These are phyloP conservation scores for Carollia perspicillata DNA, from an alignment of 2,113 vertebrate species.

Conservation along the genomic window DNA sequence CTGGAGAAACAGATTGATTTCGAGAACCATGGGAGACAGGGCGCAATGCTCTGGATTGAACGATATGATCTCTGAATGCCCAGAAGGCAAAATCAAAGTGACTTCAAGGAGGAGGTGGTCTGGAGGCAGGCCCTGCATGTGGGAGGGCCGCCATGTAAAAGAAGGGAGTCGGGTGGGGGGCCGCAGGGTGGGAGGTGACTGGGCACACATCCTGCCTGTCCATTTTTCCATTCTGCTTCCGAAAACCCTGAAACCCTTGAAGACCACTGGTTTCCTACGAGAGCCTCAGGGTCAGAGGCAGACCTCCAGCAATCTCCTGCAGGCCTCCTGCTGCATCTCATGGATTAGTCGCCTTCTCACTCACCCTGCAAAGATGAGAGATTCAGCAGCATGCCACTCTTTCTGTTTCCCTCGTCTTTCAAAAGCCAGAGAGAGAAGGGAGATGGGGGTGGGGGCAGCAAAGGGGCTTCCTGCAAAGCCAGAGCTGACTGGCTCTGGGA, in stretches of 20 bases:
- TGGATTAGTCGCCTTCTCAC: fast-evolving
- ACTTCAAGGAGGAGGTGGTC: neutral
- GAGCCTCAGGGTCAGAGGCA: neutral
- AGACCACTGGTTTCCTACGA: neutral
- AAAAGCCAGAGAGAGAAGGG: neutral
- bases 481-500: slow-evolving; percentile 45
- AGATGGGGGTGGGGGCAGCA: neutral
- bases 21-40: neutral
- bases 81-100: neutral
- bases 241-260: neutral
- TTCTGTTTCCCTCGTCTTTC: neutral
- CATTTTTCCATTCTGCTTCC: neutral
- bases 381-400: neutral
- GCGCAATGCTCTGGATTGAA: neutral
- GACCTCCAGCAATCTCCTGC: fast-evolving
- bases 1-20: neutral
- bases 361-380: neutral
- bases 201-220: neutral
- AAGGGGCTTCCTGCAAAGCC: slow-evolving; percentile 58
- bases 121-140: neutral
- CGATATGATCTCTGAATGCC: neutral
- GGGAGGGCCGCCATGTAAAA: neutral
- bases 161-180: neutral
- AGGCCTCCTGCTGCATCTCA: neutral
- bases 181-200: too few relatives aligned